phyloP scores from a whole-genome alignment of 2,888 invertebrate genomes.

The Pandemis cinnamomeana region DNA sequence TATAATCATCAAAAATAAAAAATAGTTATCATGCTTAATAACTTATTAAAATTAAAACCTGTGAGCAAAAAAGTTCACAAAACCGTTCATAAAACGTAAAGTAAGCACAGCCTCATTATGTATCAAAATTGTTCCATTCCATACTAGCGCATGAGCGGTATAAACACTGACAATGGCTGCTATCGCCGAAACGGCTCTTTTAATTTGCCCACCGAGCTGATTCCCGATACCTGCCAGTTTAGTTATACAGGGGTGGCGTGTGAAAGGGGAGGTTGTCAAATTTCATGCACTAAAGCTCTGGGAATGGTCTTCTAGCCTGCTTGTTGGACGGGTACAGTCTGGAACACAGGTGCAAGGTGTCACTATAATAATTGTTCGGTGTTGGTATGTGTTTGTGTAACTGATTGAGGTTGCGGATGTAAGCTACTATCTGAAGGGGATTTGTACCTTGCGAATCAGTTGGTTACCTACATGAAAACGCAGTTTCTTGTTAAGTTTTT shows the following conservation, averaged over 20 bases:
- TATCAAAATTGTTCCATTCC: neutral
- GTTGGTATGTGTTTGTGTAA: neutral
- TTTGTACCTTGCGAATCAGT: too few species aligned
- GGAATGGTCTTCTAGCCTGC: conserved; percentile 61
- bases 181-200: conserved; percentile 57
- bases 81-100: too few species aligned
- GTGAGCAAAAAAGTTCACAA: too few species aligned
- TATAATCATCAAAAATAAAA: too few species aligned
- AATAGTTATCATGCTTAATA: too few species aligned
- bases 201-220: conserved; percentile 63
- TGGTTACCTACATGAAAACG: too few species aligned
- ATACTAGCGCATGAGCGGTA: too few species aligned
- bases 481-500: too few species aligned
- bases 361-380: neutral
- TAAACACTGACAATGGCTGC: conserved; percentile 39
- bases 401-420: neutral
- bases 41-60: too few species aligned
- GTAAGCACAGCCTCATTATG: neutral
- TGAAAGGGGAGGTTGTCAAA: conserved; percentile 65
- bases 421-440: neutral
- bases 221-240: conserved; percentile 65
- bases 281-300: conserved; percentile 73
- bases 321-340: conserved; percentile 61
- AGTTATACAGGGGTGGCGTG: conserved; percentile 56
- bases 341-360: conserved; percentile 35